Base-by-base conservation (phyloP, 1,140 invertebrate genomes). In the Drosophila quadrilineata region DNA sequence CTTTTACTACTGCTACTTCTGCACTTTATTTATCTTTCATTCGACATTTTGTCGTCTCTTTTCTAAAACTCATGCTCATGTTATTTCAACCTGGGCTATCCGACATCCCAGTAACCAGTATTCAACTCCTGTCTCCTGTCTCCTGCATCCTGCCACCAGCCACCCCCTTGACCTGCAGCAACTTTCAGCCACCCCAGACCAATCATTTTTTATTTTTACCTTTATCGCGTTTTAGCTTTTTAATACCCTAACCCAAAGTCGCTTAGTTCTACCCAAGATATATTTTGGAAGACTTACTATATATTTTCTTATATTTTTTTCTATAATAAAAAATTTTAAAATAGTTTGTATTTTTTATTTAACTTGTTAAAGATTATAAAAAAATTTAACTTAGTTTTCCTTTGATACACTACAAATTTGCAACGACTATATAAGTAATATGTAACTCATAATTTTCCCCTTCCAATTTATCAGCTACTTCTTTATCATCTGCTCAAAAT, bases 1-100 rank as follows among this genome's bases (percentile, higher is more conserved):
- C 9, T 38, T 12, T 14, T 24, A 43, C 16, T 35, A 54, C n/a
- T n/a, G n/a, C n/a, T n/a, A n/a, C n/a, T n/a, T n/a, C n/a, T 63
- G 48, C 62, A 49, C 82, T 84, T 79, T 87, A 87, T 87, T 87
- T 87, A 87, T 87, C 84, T 87, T 87, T 79, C 84, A 87, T 87
- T 87, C 84, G 84, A 87, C 84, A 75, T 87, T 87, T 73, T 73
- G 74, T 84, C 84, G 71, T 75, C 75, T 60, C 64, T 85, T 71
- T 71, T 80, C 80, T 86, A 80, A 86, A 85, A 84, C 74, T 71
- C n/a, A n/a, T n/a, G 49, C 60, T 71, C 79, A 68, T 84, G 74
- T 84, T 85, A 79, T 84, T 84, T 86, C 79, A 79, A 73, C 69
- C 79, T 85, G 77, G n/a, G 53, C 69, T 54, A 73, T 52, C 49